phyloP scores from a whole-genome alignment of 1,140 invertebrate species.

The Matsumurasca onukii region DNA sequence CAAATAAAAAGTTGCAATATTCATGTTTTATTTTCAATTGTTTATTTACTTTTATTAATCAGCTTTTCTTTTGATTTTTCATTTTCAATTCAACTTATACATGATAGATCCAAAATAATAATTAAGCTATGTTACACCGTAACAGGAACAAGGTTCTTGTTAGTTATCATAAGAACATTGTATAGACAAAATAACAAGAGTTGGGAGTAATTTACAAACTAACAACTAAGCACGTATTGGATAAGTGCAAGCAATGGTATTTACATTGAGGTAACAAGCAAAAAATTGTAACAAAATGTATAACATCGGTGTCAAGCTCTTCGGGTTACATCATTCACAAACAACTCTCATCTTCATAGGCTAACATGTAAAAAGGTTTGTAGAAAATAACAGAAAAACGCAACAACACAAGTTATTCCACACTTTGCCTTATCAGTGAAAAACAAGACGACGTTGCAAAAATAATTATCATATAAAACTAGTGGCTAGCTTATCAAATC shows the following conservation, averaged over 20 bases:
- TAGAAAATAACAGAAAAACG: conserved; percentile 21
- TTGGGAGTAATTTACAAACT: conserved; percentile 23
- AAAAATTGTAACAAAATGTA: conserved; percentile 21
- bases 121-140: conserved; percentile 19
- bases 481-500: conserved; percentile 22
- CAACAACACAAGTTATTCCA: conserved; percentile 5
- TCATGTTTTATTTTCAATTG: too few species aligned
- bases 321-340: conserved; percentile 26
- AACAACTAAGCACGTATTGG: conserved; percentile 22
- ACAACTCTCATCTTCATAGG: conserved; percentile 11
- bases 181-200: conserved; percentile 24
- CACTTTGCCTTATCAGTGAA: conserved; percentile 11
- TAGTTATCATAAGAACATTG: conserved; percentile 20
- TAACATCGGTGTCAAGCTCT: conserved; percentile 23
- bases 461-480: conserved; percentile 26
- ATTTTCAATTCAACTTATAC: conserved; percentile 1
- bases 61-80: conserved; percentile 22
- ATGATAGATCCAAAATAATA: conserved; percentile 20
- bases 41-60: too few species aligned
- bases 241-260: conserved; percentile 22
- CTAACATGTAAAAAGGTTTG: conserved; percentile 20
- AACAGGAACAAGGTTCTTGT: neutral
- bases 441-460: conserved; percentile 23
- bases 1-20: too few species aligned
- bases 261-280: conserved; percentile 23